Evolutionary conservation across 1,140 invertebrate genomes (phyloP).

Genomic region (Dolichoris vasculosae): DNA sequence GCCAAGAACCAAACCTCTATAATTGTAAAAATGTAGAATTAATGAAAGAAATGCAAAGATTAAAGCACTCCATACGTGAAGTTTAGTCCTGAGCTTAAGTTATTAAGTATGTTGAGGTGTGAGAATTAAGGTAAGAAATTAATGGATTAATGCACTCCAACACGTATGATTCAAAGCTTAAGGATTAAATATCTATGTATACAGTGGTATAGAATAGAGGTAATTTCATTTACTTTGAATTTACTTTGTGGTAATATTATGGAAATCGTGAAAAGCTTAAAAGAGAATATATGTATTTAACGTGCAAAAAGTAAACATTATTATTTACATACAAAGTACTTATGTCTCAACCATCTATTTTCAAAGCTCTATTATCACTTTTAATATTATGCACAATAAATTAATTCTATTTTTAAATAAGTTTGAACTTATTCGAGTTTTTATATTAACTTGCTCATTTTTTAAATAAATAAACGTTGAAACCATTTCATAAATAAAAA

Average conservation of each 20-base stretch:
- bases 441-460: not conserved
- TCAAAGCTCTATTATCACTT: not conserved
- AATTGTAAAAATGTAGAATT: too few species aligned
- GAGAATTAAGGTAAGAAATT: too few species aligned
- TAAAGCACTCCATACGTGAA: too few species aligned
- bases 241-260: not conserved
- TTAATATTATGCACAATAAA: too few species aligned
- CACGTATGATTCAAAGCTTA: too few species aligned
- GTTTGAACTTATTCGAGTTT: not conserved
- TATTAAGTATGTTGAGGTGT: not conserved
- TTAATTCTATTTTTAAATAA: not conserved
- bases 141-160: too few species aligned
- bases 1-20: too few species aligned
- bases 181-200: too few species aligned
- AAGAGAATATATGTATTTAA: constrained; percentile 1
- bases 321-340: constrained; percentile 3
- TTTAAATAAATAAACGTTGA: not conserved
- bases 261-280: not conserved
- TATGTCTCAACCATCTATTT: not conserved
- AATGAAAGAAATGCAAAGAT: too few species aligned
- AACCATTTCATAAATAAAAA: not conserved
- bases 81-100: too few species aligned
- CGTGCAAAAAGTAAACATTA: constrained; percentile 5
- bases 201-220: too few species aligned
- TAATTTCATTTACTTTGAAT: constrained; percentile 8